These are phyloP conservation scores for Heteronetta atricapilla DNA, from an alignment of 2,113 vertebrate species.

Conservation along the genomic window DNA sequence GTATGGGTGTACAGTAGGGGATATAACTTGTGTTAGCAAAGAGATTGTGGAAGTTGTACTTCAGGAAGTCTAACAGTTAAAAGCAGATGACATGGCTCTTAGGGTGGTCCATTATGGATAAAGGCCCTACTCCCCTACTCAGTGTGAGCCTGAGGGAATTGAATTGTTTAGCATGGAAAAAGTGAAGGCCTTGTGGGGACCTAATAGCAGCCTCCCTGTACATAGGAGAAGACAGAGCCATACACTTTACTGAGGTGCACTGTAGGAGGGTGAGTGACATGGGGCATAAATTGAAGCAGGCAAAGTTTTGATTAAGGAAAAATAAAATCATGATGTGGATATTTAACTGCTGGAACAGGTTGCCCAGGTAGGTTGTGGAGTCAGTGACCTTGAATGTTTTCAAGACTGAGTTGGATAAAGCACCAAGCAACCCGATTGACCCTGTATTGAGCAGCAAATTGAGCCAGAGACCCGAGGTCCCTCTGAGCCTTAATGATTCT, in stretches of 20 bases:
- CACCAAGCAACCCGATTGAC: background rate
- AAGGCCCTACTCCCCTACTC: background rate
- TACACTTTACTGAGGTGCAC: background rate
- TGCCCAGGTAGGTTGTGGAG: background rate
- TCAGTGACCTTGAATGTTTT: background rate
- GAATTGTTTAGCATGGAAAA: background rate
- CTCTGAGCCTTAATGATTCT: background rate
- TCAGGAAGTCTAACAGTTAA: background rate
- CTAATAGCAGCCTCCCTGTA: background rate
- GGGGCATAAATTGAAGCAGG: background rate
- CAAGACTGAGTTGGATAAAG: background rate
- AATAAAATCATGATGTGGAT: background rate
- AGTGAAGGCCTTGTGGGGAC: background rate
- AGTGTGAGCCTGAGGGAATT: background rate
- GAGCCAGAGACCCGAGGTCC: background rate
- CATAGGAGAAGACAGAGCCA: background rate
- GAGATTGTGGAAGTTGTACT: background rate
- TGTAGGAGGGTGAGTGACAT: rapidly evolving
- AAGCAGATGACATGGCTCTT: background rate
- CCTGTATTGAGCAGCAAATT: background rate
- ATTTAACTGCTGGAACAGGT: background rate
- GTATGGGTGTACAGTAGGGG: no score
- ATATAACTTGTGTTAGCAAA: background rate
- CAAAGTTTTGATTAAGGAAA: background rate
- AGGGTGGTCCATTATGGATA: background rate